Percentiles rank a stretch among this genome's conserved stretches.
These are phyloP conservation scores for Cabera pusaria DNA, from an alignment of 2,888 invertebrate species.

Conservation along the genomic window DNA sequence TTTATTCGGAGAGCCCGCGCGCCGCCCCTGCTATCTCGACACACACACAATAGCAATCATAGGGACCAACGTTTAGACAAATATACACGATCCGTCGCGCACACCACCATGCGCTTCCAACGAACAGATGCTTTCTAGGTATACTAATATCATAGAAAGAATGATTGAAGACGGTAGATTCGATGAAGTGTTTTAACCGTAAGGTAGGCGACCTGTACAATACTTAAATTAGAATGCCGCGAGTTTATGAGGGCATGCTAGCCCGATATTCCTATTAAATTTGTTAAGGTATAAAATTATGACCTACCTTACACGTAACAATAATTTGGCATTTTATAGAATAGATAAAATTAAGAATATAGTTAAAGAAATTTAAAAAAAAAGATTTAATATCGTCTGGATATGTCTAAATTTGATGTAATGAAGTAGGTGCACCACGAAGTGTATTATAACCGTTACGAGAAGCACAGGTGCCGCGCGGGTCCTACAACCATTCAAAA, in stretches of 20 bases:
- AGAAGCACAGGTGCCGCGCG: conserved; percentile 69
- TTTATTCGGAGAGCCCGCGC: conserved; percentile 76
- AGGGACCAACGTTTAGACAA: conserved; percentile 83
- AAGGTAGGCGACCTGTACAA: conserved; percentile 7
- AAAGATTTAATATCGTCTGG: not conserved
- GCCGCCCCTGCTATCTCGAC: conserved; percentile 68
- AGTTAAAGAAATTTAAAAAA: conserved; percentile 1
- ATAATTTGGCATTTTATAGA: conserved; percentile 15
- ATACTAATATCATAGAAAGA: conserved; percentile 7
- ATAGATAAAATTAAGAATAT: conserved; percentile 11
- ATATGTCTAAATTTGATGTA: conserved; percentile 5
- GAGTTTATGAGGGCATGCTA: conserved; percentile 1
- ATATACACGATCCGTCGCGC: conserved; percentile 72
- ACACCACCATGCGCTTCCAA: conserved; percentile 58
- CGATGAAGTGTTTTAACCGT: conserved; percentile 8
- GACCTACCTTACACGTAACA: conserved; percentile 8
- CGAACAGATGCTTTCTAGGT: conserved; percentile 45
- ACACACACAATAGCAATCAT: conserved; percentile 77
- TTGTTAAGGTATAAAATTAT: conserved; percentile 3
- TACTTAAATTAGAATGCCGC: conserved; percentile 3
- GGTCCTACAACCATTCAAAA: conserved; percentile 57
- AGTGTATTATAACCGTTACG: conserved; percentile 3
- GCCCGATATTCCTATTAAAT: conserved; percentile 1
- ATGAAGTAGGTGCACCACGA: conserved; percentile 7
- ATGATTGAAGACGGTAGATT: conserved; percentile 4